These are phyloP conservation scores for Erebia palarica DNA, from an alignment of 2,888 invertebrate species.

Conservation along the genomic window DNA sequence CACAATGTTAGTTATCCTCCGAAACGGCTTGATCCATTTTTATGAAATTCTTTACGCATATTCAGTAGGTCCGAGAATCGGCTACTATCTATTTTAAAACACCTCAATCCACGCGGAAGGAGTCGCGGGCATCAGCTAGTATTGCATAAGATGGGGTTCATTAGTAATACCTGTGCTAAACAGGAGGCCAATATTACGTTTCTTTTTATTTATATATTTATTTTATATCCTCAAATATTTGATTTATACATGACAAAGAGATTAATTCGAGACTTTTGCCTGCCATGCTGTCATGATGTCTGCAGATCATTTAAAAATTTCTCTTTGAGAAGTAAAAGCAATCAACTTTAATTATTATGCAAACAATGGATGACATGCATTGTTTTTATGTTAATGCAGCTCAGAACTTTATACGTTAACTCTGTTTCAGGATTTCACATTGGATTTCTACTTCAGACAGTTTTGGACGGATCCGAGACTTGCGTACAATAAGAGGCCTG, in stretches of 20 bases:
- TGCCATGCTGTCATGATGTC: slow-evolving; percentile 3
- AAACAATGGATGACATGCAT: slow-evolving; percentile 3
- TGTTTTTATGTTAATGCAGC: background rate
- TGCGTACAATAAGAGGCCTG: slow-evolving; percentile 93
- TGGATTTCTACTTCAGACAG: slow-evolving; percentile 99
- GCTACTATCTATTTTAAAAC: too few relatives aligned
- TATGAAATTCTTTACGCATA: too few relatives aligned
- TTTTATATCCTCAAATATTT: too few relatives aligned
- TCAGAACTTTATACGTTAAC: background rate
- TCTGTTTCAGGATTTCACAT: slow-evolving; percentile 91
- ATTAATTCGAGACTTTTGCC: background rate
- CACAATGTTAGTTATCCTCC: too few relatives aligned
- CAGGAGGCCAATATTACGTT: too few relatives aligned
- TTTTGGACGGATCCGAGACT: slow-evolving; percentile 98
- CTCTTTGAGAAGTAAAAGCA: background rate
- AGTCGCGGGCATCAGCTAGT: too few relatives aligned
- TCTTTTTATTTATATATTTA: too few relatives aligned
- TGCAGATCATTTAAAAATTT: background rate
- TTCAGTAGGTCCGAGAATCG: too few relatives aligned
- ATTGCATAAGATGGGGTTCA: too few relatives aligned
- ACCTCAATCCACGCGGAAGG: too few relatives aligned
- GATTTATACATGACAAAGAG: background rate
- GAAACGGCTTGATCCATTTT: too few relatives aligned
- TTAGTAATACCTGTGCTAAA: too few relatives aligned
- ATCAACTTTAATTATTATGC: background rate